Base-by-base conservation (phyloP, 1,140 invertebrate genomes). In the Caenorhabditis remanei region DNA sequence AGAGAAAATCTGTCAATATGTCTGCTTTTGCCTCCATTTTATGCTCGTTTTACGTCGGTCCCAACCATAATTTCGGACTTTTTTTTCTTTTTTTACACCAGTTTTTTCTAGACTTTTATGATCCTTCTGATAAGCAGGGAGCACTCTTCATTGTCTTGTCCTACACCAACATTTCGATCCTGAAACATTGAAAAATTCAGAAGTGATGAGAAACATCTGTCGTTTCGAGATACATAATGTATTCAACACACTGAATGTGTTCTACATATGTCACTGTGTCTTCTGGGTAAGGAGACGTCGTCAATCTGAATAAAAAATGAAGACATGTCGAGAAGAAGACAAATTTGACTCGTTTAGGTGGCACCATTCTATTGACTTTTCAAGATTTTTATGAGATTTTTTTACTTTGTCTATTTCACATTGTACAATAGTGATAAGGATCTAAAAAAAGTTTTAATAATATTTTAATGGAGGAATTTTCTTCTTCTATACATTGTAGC, bases 221-320 rank as follows among this genome's bases (percentile, higher is more conserved):
- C 24, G 41, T 21, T 4, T 58, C n/a, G 32, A 32, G 32, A 32
- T 2, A 32, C n/a, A 14, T 79, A 53, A 79, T 50, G 71, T 50
- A 79, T 79, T 79, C 71, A 21, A 65, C 14, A n/a, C 24, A 71
- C 24, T 63, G 65, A 71, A 32, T 32, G 32, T 32, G 50, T 53
- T 53, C 24, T 63, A 63, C 61, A 63, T 32, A 63, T 63, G 61
- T 63, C 61, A 63, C 19, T n/a, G 19, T 58, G 56, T 21, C 14
- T 58, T 58, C 21, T 19, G 56, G 61, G 6, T 21, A 9, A 32
- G 61, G 24, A 63, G 65, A 71, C 9, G 71, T 79, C 21, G 71
- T 79, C 71, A 79, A 79, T 79, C 46, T 79, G 71, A 79, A 79
- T 79, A 19, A 13, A 11, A 13, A 79, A 79, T 79, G 43, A 79